Percentiles rank a stretch among this genome's conserved stretches.
phyloP scores from a whole-genome alignment of 2,888 invertebrate genomes.

The Limulus polyphemus region DNA sequence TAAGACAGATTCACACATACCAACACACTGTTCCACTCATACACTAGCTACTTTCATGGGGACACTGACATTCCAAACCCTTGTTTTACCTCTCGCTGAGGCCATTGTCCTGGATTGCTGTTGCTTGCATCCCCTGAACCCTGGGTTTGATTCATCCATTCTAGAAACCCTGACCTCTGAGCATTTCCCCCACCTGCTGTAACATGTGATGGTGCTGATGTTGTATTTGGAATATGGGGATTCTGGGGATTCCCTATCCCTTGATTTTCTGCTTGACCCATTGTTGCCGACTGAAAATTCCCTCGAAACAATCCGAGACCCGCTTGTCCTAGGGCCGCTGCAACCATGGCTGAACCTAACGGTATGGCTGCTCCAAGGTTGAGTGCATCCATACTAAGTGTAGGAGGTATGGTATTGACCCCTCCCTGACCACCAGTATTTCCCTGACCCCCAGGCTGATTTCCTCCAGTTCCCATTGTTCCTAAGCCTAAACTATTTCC shows the following conservation, averaged over 20 bases:
- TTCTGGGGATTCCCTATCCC: not conserved
- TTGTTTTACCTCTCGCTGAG: constrained; percentile 32
- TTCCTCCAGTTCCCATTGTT: constrained; percentile 2
- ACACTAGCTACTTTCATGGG: no score
- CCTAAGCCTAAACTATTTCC: constrained; percentile 30
- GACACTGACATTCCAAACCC: constrained; percentile 32
- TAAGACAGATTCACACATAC: no score
- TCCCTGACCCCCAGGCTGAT: constrained; percentile 5
- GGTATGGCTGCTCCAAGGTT: constrained; percentile 58
- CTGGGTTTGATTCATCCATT: constrained; percentile 54
- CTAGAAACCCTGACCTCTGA: constrained; percentile 43
- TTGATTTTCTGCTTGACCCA: constrained; percentile 36
- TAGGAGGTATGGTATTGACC: constrained; percentile 29
- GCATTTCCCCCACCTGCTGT: constrained; percentile 24
- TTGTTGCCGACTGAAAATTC: constrained; percentile 52
- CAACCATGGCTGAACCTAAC: constrained; percentile 72
- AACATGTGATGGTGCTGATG: constrained; percentile 42
- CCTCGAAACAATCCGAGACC: constrained; percentile 54
- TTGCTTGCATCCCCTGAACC: constrained; percentile 36
- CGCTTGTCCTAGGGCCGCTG: constrained; percentile 69
- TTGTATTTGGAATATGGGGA: constrained; percentile 31
- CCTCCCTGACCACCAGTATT: constrained; percentile 2
- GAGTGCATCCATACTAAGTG: constrained; percentile 38
- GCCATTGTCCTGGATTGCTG: constrained; percentile 30
- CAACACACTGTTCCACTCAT: no score